Percentiles rank a stretch among this genome's conserved stretches.
phyloP scores from a whole-genome alignment of 2,888 invertebrate species.

The Habrosyne pyritoides region DNA sequence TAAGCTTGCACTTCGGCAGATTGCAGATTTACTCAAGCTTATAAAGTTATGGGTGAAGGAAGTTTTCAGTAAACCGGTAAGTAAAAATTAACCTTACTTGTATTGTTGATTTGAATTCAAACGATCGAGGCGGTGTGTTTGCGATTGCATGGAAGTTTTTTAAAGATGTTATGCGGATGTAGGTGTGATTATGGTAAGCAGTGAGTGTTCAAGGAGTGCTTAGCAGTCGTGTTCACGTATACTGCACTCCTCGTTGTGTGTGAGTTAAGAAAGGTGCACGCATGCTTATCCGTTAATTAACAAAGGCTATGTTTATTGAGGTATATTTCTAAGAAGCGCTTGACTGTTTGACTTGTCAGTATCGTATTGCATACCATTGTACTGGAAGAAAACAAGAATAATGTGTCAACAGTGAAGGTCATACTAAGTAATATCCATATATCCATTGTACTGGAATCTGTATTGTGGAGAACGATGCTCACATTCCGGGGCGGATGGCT shows the following conservation, averaged over 20 bases:
- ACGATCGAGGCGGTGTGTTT: background rate
- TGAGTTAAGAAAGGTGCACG: background rate
- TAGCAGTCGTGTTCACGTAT: background rate
- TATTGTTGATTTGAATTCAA: constrained; percentile 38
- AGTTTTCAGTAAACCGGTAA: constrained; percentile 78
- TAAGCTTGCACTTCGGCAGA: constrained; percentile 49
- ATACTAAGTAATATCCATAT: background rate
- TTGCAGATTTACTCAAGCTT: constrained; percentile 56
- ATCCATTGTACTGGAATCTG: background rate
- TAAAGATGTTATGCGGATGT: too few species aligned
- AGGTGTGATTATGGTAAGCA: background rate
- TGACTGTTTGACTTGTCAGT: constrained; percentile 47
- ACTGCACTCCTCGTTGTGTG: background rate
- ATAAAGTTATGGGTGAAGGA: constrained; percentile 67
- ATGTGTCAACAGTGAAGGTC: background rate
- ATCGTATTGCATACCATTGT: constrained; percentile 33
- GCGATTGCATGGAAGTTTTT: background rate
- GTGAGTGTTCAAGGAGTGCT: background rate
- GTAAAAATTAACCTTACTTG: constrained; percentile 71
- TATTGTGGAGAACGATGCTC: background rate
- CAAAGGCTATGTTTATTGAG: constrained; percentile 50
- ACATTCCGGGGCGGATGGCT: background rate
- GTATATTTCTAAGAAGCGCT: constrained; percentile 60
- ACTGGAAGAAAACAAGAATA: background rate
- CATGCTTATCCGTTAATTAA: constrained; percentile 2